Conservation (phyloP, 2,797 vertebrate genomes). For the Lacerta bilineata region DNA sequence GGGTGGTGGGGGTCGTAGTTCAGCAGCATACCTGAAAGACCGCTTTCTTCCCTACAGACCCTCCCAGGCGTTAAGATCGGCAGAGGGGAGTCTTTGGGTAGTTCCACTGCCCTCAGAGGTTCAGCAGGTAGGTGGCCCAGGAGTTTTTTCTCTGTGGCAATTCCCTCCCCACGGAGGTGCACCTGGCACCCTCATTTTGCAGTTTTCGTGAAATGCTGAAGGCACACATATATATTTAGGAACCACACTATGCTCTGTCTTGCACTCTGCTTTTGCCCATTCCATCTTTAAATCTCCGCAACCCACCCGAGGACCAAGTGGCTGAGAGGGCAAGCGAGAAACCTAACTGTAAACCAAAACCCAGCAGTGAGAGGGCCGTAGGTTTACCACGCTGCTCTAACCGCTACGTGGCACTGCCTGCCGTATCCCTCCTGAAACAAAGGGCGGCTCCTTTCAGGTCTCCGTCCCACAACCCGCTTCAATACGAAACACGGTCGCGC, state of each 20-base stretch:
- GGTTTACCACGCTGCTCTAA: too few relatives aligned
- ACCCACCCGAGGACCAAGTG: too few relatives aligned
- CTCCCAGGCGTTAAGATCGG: neutral
- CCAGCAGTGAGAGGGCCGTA: too few relatives aligned
- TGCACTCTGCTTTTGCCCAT: too few relatives aligned
- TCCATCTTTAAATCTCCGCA: too few relatives aligned
- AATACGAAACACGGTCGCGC: neutral
- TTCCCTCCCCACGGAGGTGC: neutral
- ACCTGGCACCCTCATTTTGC: neutral
- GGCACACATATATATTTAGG: neutral
- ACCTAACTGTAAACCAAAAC: too few relatives aligned
- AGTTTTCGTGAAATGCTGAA: neutral
- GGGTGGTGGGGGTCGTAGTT: too few relatives aligned
- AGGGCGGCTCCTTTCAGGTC: neutral
- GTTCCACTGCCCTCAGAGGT: neutral
- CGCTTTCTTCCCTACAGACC: neutral
- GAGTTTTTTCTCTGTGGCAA: neutral
- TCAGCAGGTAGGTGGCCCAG: neutral
- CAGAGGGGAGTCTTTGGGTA: neutral
- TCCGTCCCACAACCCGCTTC: neutral
- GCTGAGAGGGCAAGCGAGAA: too few relatives aligned
- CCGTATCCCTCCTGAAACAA: too few relatives aligned
- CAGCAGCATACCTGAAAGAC: neutral
- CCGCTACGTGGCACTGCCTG: neutral
- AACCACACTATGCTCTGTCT: neutral